These are phyloP conservation scores for Fukomys damarensis DNA, from an alignment of 2,113 vertebrate species.

Conservation along the genomic window DNA sequence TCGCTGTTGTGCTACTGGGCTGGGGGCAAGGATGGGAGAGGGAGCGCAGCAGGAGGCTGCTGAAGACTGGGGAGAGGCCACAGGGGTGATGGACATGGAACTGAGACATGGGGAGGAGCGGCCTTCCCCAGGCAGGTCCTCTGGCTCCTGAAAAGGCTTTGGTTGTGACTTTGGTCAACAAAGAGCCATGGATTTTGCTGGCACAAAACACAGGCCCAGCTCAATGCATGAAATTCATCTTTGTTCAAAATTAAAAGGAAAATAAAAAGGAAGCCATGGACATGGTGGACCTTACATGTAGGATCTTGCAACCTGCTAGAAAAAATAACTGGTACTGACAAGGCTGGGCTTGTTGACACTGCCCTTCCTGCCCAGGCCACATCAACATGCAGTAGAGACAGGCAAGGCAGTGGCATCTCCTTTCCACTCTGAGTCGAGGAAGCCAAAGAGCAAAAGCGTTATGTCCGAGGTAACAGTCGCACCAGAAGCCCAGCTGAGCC, in stretches of 20 bases:
- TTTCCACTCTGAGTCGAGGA: neutral
- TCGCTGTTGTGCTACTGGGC: neutral
- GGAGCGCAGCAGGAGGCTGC: neutral
- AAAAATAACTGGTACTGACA: neutral
- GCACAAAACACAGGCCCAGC: neutral
- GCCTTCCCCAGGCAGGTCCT: neutral
- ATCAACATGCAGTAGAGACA: neutral
- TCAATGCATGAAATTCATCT: neutral
- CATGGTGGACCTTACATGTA: neutral
- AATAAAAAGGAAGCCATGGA: neutral
- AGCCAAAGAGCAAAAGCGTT: neutral
- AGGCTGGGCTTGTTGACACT: neutral
- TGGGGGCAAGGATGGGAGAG: neutral
- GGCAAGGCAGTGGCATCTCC: neutral
- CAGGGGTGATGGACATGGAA: neutral
- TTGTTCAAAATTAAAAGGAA: slow-evolving; percentile 5
- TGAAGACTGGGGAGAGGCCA: neutral
- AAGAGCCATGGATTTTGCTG: neutral
- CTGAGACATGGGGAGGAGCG: neutral
- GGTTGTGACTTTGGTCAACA: neutral
- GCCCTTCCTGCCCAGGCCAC: neutral
- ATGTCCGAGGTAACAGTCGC: neutral
- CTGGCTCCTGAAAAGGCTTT: neutral
- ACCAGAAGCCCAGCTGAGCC: neutral
- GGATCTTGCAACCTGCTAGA: neutral